A percentile compares a stretch with the other conserved stretches of the same genome.
phyloP scores from a whole-genome alignment of 2,888 invertebrate species.

The Morpho achilles region DNA sequence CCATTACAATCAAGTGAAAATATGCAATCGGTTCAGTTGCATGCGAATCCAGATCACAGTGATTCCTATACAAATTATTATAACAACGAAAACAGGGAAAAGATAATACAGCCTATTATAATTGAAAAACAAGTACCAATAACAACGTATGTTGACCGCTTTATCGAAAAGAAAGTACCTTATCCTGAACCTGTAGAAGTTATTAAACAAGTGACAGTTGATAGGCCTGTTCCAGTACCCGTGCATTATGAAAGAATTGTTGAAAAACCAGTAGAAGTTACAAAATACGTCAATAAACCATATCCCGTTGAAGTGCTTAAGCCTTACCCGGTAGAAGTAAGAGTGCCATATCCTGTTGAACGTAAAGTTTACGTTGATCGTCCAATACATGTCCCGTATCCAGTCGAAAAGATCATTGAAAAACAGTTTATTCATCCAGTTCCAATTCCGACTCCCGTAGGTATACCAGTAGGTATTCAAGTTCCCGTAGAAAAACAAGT shows the following conservation, averaged over 20 bases:
- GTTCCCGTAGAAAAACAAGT: constrained; percentile 60
- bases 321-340: constrained; percentile 77
- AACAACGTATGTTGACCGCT: constrained; percentile 64
- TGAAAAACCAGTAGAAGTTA: constrained; percentile 74
- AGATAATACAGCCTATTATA: constrained; percentile 66
- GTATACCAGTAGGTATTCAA: constrained; percentile 52
- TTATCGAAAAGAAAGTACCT: constrained; percentile 65
- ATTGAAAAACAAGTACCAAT: constrained; percentile 70
- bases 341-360: constrained; percentile 71
- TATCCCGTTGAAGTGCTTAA: constrained; percentile 74
- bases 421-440: constrained; percentile 63
- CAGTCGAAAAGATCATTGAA: constrained; percentile 75
- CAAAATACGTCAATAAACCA: constrained; percentile 59
- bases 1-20: constrained; percentile 56
- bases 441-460: constrained; percentile 65
- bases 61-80: constrained; percentile 48
- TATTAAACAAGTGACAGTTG: constrained; percentile 52
- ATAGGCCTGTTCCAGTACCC: constrained; percentile 63
- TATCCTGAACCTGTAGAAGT: constrained; percentile 61
- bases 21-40: constrained; percentile 48
- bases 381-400: constrained; percentile 68
- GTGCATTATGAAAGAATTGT: constrained; percentile 74
- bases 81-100: constrained; percentile 42
- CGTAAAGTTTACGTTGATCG: constrained; percentile 74
- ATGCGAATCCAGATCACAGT: constrained; percentile 41